Percentiles rank a stretch among this genome's conserved stretches.
phyloP scores from a whole-genome alignment of 2,888 invertebrate genomes.

The Drosophila diplacantha region DNA sequence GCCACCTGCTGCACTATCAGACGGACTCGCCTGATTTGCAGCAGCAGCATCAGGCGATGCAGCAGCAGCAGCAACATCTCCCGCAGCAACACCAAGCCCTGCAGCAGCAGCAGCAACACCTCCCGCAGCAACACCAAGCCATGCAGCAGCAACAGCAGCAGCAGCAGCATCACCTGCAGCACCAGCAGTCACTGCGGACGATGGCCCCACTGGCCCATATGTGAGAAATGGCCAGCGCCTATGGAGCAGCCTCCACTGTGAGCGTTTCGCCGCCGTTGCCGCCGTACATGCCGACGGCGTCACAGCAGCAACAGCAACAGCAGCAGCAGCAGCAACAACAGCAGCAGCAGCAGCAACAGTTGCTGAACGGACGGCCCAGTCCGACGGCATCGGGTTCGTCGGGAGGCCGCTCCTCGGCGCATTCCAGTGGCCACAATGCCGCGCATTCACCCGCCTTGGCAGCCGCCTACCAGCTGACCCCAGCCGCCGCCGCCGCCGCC shows the following conservation, averaged over 20 bases:
- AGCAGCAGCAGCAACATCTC: slow-evolving; percentile 64
- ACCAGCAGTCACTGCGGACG: slow-evolving; percentile 77
- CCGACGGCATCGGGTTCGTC: slow-evolving; percentile 74
- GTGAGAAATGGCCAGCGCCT: slow-evolving; percentile 78
- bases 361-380: slow-evolving; percentile 71
- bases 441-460: slow-evolving; percentile 74
- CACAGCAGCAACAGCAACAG: slow-evolving; percentile 43
- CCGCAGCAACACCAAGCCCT: slow-evolving; percentile 73
- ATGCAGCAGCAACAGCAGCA: slow-evolving; percentile 68
- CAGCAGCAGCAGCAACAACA: slow-evolving; percentile 58
- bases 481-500: slow-evolving; percentile 32
- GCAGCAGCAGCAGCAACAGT: slow-evolving; percentile 58
- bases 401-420: slow-evolving; percentile 74
- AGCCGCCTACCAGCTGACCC: slow-evolving; percentile 60
- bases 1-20: slow-evolving; percentile 78
- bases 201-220: slow-evolving; percentile 79
- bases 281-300: slow-evolving; percentile 48
- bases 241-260: slow-evolving; percentile 65
- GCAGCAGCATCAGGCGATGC: slow-evolving; percentile 73
- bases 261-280: slow-evolving; percentile 51
- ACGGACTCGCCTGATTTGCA: slow-evolving; percentile 77
- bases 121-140: slow-evolving; percentile 51
- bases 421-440: slow-evolving; percentile 70
- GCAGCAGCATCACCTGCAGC: slow-evolving; percentile 75
- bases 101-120: slow-evolving; percentile 66